Base-by-base conservation (phyloP, 1,140 invertebrate species). In the Apocrypta bakeri region DNA sequence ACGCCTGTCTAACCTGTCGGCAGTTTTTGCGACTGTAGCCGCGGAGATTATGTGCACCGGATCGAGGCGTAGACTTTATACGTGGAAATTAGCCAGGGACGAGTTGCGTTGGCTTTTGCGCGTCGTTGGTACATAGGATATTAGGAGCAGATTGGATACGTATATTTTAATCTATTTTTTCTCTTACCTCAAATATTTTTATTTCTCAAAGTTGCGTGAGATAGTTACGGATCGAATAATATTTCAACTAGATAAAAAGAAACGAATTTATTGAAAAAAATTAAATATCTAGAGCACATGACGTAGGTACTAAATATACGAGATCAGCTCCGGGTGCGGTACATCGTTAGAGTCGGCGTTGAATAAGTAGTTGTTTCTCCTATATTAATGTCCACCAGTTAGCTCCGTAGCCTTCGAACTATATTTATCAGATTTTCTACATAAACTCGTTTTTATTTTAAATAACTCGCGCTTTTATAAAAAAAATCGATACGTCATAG, bases 1-100 rank as follows among this genome's bases (percentile, higher is more conserved):
- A 21, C 68, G 14, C 24, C 68, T 33, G 68, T 69, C 68, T 69
- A 69, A 69, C 68, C 25, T 69, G 68, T 21, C 48, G 31, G 31
- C 9, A 17, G 12, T 69, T 69, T 69, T 69, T 69, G 68, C 63
- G n/a, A n/a, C n/a, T n/a, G n/a, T n/a, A n/a, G 24, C 25, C 7
- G 1, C 11, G 11, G 24, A 29, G 66, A 69, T 69, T 31, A 69
- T 69, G 29, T 31, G 66, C 48, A 1, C 48, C 21, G 48, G 68
- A 69, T 69, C 68, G 68, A 31, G 29, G 66, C 12, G n/a, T n/a
- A 14, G 33, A 37, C 12, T 69, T 31, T 69, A 21, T 33, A 69
- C 68, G 48, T 56, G 68, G 68, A 69, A 69, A 33, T 69, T 17
- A 69, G 27, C 68, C 0, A 21, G 11, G 17, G 7, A 14, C 27